Conservation (phyloP, 2,888 invertebrate species). For the Junonia oenone region DNA sequence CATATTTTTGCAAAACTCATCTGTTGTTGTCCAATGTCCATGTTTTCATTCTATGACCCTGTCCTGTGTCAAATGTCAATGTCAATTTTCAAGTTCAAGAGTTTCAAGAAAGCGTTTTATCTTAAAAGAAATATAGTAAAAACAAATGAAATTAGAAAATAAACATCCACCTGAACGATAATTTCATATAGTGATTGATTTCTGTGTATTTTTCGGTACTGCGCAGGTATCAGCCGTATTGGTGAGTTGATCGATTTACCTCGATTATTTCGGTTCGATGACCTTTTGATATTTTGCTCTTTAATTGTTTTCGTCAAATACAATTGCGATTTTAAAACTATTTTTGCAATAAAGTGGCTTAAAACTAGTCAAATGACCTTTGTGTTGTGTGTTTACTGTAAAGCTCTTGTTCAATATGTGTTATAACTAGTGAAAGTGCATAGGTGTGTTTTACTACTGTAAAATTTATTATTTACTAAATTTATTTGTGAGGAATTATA, state of each 20-base stretch:
- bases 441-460: neutral
- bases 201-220: neutral
- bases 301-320: neutral
- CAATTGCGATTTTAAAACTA: neutral
- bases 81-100: slow-evolving; percentile 26
- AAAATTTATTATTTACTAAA: neutral
- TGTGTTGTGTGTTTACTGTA: neutral
- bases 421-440: neutral
- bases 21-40: neutral
- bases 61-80: slow-evolving; percentile 23
- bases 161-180: neutral
- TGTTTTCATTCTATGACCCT: neutral
- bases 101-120: neutral
- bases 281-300: slow-evolving; percentile 19
- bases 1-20: no score
- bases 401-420: neutral
- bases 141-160: neutral
- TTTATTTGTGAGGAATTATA: neutral
- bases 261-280: slow-evolving; percentile 17
- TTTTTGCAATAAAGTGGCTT: neutral
- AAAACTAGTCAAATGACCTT: neutral
- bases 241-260: slow-evolving; percentile 27
- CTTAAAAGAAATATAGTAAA: neutral
- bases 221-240: slow-evolving; percentile 9
- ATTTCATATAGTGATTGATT: slow-evolving; percentile 8